These are phyloP conservation scores for Spizaetus ornatus DNA, from an alignment of 2,113 vertebrate genomes.

Conservation along the genomic window DNA sequence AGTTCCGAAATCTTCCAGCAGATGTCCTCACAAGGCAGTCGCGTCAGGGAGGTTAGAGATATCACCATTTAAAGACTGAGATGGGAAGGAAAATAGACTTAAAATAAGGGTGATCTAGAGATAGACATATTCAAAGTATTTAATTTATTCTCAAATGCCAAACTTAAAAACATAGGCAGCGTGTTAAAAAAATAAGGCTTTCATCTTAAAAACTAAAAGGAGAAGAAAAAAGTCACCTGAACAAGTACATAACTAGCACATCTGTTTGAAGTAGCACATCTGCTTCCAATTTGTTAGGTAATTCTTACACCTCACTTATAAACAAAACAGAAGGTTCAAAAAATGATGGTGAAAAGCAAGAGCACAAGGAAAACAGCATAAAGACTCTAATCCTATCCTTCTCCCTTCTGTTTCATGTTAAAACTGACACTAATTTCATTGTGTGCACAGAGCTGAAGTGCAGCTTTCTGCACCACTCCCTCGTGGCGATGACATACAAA, in stretches of 20 bases:
- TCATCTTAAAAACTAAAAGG: not conserved
- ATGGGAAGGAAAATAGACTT: not conserved
- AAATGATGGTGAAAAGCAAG: not conserved
- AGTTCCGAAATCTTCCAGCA: conserved; percentile 11
- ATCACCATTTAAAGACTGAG: not conserved
- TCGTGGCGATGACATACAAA: not conserved
- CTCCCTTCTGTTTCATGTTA: not conserved
- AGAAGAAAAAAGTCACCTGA: not conserved
- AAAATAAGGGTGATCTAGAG: not conserved
- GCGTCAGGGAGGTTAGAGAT: not conserved
- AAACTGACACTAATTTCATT: not conserved
- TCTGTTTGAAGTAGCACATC: not conserved
- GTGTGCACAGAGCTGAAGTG: not conserved
- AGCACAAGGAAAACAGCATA: not conserved
- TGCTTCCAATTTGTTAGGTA: not conserved
- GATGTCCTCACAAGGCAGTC: conserved; percentile 8
- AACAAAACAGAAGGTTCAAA: not conserved
- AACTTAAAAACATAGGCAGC: not conserved
- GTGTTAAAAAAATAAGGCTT: not conserved
- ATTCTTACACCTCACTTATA: not conserved
- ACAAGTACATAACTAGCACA: not conserved
- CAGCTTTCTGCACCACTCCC: not conserved
- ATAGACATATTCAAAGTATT: not conserved
- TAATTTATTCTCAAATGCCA: not conserved
- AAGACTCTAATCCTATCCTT: not conserved